Conservation (phyloP, 2,797 vertebrate species). For the Microchirus variegatus region DNA sequence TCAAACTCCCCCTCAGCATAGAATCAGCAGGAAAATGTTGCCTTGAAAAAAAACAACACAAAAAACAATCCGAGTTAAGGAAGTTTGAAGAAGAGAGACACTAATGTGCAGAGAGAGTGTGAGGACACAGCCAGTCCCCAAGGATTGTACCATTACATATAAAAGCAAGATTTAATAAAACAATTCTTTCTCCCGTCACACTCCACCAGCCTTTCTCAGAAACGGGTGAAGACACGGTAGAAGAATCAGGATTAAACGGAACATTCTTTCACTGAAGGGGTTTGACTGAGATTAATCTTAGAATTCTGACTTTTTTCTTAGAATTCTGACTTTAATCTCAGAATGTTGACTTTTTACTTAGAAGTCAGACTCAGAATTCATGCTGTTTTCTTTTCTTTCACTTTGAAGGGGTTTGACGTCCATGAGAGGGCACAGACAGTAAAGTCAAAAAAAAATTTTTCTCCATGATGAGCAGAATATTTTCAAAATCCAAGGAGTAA, state of each 20-base stretch:
- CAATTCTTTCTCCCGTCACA: conserved; percentile 7
- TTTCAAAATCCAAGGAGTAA: not conserved
- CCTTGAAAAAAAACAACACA: conserved; percentile 19
- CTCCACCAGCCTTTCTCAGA: not conserved
- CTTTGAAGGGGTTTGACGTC: conserved; percentile 2
- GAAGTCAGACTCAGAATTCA: no score
- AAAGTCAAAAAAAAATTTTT: not conserved
- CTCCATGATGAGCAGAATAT: not conserved
- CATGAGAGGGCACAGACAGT: no score
- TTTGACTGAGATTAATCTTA: no score
- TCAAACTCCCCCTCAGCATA: conserved; percentile 47
- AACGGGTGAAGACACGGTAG: not conserved
- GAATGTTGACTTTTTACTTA: no score
- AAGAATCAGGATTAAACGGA: conserved; percentile 30
- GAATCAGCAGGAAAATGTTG: conserved; percentile 46
- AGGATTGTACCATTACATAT: conserved; percentile 16
- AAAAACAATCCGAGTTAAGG: conserved; percentile 28
- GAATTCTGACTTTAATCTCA: no score
- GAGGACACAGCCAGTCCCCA: not conserved
- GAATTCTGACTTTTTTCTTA: no score
- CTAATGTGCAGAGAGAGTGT: conserved; percentile 24
- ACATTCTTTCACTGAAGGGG: conserved; percentile 6
- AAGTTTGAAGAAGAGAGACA: conserved; percentile 38
- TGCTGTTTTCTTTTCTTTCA: conserved; percentile 13
- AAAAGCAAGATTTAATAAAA: conserved; percentile 23